A percentile compares a stretch with the other conserved stretches of the same genome.
These are phyloP conservation scores for Indri indri DNA, from an alignment of 2,113 vertebrate genomes.

Conservation along the genomic window DNA sequence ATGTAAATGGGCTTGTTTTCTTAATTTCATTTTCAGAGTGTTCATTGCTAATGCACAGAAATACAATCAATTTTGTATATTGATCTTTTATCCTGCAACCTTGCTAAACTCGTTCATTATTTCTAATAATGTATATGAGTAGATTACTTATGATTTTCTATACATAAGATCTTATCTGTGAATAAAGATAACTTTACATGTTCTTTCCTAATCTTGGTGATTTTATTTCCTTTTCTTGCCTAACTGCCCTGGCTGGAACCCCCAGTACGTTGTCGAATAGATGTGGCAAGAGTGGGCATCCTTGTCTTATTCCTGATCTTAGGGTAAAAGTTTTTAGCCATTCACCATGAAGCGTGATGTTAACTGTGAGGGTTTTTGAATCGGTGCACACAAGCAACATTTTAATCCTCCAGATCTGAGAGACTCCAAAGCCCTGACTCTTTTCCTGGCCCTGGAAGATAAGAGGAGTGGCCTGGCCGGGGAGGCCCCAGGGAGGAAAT, in stretches of 20 bases:
- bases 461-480: not conserved
- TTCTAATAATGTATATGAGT: not conserved
- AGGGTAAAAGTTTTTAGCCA: not conserved
- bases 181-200: not conserved
- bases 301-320: not conserved
- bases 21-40: not conserved
- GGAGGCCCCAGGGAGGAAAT: not conserved
- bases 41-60: not conserved
- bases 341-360: not conserved
- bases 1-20: not conserved
- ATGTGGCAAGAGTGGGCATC: not conserved
- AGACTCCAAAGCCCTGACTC: not conserved
- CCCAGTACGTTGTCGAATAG: not conserved
- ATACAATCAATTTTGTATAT: not conserved
- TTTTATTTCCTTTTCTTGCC: conserved; percentile 11
- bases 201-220: not conserved
- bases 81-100: not conserved
- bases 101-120: not conserved
- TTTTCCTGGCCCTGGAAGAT: not conserved
- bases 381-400: not conserved
- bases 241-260: not conserved
- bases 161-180: not conserved
- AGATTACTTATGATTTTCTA: not conserved
- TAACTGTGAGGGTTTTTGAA: not conserved
- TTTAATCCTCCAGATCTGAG: not conserved